Evolutionary conservation across 2,797 vertebrate species (phyloP), one percentile per base, ranked within the genome.

Genomic region (Botia kubotai): DNA sequence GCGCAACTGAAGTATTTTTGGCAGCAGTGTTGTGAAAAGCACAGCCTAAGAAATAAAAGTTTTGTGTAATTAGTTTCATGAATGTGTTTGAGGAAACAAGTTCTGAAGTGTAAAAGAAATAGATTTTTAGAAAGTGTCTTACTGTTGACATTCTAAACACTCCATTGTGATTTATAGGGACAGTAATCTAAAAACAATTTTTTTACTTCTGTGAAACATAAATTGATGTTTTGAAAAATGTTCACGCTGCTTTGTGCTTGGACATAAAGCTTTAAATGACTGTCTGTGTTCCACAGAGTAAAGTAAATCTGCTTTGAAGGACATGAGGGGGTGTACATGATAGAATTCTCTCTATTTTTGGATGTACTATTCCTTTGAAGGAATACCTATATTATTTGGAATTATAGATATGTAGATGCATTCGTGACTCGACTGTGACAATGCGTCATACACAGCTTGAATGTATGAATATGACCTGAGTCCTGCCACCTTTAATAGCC

Each of bases 401-500:
- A 62, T 21, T 10, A 48, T 17, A 70, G 53, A 36, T 62, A 62
- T 52, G 29, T 63, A 52, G 26, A 65, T 65, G 33, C 50, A 16
- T 67, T 67, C 6, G 7, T 48, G 36, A 29, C 6, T 62, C 2
- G 65, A 26, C 17, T 65, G 14, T 14, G 29, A 58, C 60, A 19
- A 52, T 55, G 33, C 12, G 48, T 60, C 57, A 33, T 58, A 70
- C 8, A 0, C 50, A n/a, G 70, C 33, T 16, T 57, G 14, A 75
- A 75, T 50, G 2, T 76, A 58, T 39, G 39, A 65, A 77, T 48
- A 46, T 68, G 63, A 65, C 82, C 70, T 16, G 50, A 80, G 79
- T 75, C 52, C 75, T 26, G 17, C 17, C 63, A 72, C 29, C n/a
- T 73, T 80, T 75, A 77, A 46, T 82, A 52, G 85, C 60, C 46